These are phyloP conservation scores for Myiozetetes cayanensis DNA, from an alignment of 2,113 vertebrate species.

Conservation along the genomic window DNA sequence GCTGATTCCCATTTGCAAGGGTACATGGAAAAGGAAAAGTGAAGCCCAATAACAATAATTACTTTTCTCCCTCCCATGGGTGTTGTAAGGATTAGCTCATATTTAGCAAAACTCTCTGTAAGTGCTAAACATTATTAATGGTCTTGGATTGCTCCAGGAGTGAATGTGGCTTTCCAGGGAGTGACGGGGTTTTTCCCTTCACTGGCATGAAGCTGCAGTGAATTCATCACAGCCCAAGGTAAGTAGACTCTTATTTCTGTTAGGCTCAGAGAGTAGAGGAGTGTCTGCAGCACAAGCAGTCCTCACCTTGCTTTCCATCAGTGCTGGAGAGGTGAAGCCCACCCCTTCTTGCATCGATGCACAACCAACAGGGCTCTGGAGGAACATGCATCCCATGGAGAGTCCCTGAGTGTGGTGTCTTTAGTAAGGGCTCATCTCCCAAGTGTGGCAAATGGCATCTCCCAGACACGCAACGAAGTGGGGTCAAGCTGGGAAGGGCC, in stretches of 20 bases:
- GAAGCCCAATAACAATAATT: not conserved
- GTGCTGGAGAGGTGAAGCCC: not conserved
- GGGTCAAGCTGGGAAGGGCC: rapidly evolving
- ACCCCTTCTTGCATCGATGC: not conserved
- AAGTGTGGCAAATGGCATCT: not conserved
- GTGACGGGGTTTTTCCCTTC: not conserved
- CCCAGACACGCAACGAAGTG: rapidly evolving
- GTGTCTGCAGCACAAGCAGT: not conserved
- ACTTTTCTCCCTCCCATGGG: conserved; percentile 37
- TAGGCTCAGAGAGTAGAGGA: not conserved
- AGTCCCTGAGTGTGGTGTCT: not conserved
- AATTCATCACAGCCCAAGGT: not conserved
- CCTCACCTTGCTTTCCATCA: not conserved
- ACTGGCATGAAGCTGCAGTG: not conserved
- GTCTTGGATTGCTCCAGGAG: conserved; percentile 9
- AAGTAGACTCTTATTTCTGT: not conserved
- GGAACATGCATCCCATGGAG: rapidly evolving
- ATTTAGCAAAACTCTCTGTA: conserved; percentile 31
- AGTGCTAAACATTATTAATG: conserved; percentile 20
- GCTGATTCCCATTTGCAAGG: not conserved
- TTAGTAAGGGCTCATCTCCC: not conserved
- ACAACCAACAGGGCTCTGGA: not conserved
- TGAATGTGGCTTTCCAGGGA: conserved; percentile 5
- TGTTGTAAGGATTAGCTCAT: conserved; percentile 55
- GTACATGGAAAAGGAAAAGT: conserved; percentile 10